These are phyloP conservation scores for Kradibia gibbosae DNA, from an alignment of 1,140 invertebrate species.

Conservation along the genomic window DNA sequence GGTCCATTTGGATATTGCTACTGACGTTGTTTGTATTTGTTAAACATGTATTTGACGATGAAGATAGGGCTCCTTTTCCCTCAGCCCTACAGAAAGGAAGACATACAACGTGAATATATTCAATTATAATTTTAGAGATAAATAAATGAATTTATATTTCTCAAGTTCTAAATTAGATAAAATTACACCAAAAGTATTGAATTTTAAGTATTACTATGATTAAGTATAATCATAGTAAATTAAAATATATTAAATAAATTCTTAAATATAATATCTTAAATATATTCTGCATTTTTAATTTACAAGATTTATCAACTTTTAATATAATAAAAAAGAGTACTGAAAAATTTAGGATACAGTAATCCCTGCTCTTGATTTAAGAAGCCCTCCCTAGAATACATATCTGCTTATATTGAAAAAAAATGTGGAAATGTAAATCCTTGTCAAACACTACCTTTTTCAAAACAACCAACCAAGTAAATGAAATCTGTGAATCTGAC, in stretches of 20 bases:
- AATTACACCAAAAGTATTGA: no score
- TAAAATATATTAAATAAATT: conserved; percentile 1
- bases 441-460: conserved; percentile 12
- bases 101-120: neutral
- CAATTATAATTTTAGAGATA: neutral
- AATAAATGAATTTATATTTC: conserved; percentile 8
- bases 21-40: conserved; percentile 56
- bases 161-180: no score
- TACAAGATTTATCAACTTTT: neutral
- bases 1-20: conserved; percentile 42
- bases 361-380: no score
- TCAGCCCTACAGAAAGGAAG: conserved; percentile 58
- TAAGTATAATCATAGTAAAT: no score
- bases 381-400: no score
- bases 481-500: conserved; percentile 61
- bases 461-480: conserved; percentile 46
- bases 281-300: neutral
- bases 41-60: conserved; percentile 56
- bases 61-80: conserved; percentile 61
- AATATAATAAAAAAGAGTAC: neutral
- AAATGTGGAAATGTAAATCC: conserved; percentile 38
- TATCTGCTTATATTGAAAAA: no score
- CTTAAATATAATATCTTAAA: neutral
- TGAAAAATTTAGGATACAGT: neutral
- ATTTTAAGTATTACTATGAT: no score